Conservation (phyloP, 1,140 invertebrate genomes). For the Pseudomyrmex cubaensis region DNA sequence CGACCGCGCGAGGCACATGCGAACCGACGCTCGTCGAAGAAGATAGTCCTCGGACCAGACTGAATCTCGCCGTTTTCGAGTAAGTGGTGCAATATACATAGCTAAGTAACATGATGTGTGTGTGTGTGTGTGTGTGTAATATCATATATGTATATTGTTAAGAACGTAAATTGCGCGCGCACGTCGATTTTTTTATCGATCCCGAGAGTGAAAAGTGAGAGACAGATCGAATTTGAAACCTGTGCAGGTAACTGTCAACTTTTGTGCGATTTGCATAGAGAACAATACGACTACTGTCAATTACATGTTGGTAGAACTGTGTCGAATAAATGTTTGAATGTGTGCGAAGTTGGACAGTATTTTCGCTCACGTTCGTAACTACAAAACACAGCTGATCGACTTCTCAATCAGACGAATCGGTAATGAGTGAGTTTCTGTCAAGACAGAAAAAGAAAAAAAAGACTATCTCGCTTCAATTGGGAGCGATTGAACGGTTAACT, state of each 20-base stretch:
- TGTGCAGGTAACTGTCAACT: slow-evolving; percentile 22
- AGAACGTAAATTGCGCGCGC: background rate
- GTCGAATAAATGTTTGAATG: too few species aligned
- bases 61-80: slow-evolving; percentile 40
- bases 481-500: background rate
- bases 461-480: background rate
- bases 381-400: background rate
- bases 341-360: too few species aligned
- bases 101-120: too few species aligned
- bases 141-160: background rate
- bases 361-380: background rate
- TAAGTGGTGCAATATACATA: slow-evolving; percentile 35
- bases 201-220: background rate
- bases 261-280: background rate
- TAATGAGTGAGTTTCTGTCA: background rate
- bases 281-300: background rate
- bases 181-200: background rate
- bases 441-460: background rate
- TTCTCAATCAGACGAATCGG: background rate
- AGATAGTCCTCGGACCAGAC: slow-evolving; percentile 47
- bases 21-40: slow-evolving; percentile 29
- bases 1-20: slow-evolving; percentile 29
- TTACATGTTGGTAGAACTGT: background rate
- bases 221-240: slow-evolving; percentile 16
- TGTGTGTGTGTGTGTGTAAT: too few species aligned